Evolutionary conservation across 1,140 invertebrate genomes (phyloP).

Genomic region (Lepidurus apus): DNA sequence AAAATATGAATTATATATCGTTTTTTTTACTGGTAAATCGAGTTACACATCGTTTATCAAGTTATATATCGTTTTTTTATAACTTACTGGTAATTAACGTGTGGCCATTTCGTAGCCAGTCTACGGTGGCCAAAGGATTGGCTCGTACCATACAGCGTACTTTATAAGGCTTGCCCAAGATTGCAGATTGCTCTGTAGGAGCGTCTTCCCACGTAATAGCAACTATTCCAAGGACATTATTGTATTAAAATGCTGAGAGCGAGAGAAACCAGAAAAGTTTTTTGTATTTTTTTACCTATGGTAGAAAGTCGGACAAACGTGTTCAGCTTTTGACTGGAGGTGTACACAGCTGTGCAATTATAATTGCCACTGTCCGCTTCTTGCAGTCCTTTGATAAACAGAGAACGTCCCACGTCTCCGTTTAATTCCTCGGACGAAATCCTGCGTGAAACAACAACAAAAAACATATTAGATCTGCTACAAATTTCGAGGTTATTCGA

Average conservation of each 20-base stretch:
- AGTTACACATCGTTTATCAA: neutral
- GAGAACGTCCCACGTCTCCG: slow-evolving; percentile 54
- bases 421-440: slow-evolving; percentile 55
- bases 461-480: neutral
- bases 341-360: slow-evolving; percentile 72
- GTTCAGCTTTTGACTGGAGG: slow-evolving; percentile 56
- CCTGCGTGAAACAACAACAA: slow-evolving; percentile 25
- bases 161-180: slow-evolving; percentile 65
- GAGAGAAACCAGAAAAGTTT: slow-evolving; percentile 28
- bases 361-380: slow-evolving; percentile 72
- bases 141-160: slow-evolving; percentile 78
- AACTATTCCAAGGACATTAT: slow-evolving; percentile 40
- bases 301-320: slow-evolving; percentile 64
- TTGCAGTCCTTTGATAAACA: slow-evolving; percentile 68
- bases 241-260: neutral
- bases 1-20: no score
- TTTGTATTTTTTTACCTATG: slow-evolving; percentile 55
- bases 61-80: no score
- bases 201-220: slow-evolving; percentile 78
- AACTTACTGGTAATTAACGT: slow-evolving; percentile 45
- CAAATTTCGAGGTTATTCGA: no score
- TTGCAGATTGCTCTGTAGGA: slow-evolving; percentile 73
- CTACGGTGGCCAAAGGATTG: slow-evolving; percentile 71
- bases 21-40: no score
- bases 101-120: slow-evolving; percentile 75